Evolutionary conservation across 2,113 vertebrate species (phyloP), one percentile per base, ranked within the genome.

Genomic region (Vulpes vulpes): DNA sequence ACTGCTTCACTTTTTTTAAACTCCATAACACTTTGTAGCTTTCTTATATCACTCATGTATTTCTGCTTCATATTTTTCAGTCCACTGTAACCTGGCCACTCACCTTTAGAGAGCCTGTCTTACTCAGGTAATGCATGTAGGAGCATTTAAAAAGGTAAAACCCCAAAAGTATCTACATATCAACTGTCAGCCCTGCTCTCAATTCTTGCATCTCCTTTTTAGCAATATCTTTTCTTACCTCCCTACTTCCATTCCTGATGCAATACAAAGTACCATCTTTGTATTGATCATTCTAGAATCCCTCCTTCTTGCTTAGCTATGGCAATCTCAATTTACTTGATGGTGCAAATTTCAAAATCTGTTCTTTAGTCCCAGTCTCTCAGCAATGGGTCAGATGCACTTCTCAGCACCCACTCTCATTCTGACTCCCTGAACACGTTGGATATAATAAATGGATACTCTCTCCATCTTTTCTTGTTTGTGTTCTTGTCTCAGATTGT

Each of bases 291-390:
- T 64, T 80, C 27, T 57, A 23, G 3, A 74, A 51, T 69, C 11
- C 2, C 64, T 91, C 81, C 59, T 74, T 11, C 11, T 62, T 2
- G 0, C 8, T 89, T 89, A 20, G 12, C 2, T 23, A 49, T 20
- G 6, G 3, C 20, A 22, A 0, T 5, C 2, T 69, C 30, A 86
- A 55, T 65, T 93, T 57, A 35, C 10, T 84, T 55, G 9, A 5
- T 51, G 11, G 14, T 10, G 16, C 19, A 38, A 51, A n/a, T 19
- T 65, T 65, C 15, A 3, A 11, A n/a, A 30, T 35, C 1, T 23
- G 7, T 65, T 57, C n/a, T 10, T 59, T 69, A 79, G n/a, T 76
- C 0, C 0, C 0, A 20, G 3, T 0, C 23, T 4, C 35, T 76
- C 15, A 55, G 10, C 57, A 65, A n/a, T 14, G 22, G 14, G 30